A percentile compares a stretch with the other conserved stretches of the same genome.
phyloP scores from a whole-genome alignment of 2,797 vertebrate species.

The Melanotaenia boesemani region DNA sequence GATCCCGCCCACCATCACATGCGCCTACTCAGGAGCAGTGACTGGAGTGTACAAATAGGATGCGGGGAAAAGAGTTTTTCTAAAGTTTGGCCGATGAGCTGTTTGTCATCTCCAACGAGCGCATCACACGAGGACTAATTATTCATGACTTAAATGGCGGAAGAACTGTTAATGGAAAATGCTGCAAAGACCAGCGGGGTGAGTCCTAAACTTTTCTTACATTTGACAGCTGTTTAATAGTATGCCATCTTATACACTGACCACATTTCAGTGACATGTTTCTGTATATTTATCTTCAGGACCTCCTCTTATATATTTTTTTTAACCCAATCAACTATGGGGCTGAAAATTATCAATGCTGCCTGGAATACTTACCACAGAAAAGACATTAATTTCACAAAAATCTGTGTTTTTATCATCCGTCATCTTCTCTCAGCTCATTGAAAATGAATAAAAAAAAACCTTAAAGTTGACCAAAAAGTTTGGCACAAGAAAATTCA shows the following conservation, averaged over 20 bases:
- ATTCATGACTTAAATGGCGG: slow-evolving; percentile 79
- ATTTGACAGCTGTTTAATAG: no score
- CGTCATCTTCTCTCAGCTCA: no score
- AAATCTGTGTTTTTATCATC: no score
- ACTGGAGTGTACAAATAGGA: slow-evolving; percentile 53
- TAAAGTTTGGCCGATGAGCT: slow-evolving; percentile 49
- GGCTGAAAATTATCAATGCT: no score
- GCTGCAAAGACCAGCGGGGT: slow-evolving; percentile 71
- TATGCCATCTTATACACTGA: no score
- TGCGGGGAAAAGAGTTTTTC: slow-evolving; percentile 34
- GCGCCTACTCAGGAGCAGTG: slow-evolving; percentile 55
- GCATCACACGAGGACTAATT: slow-evolving; percentile 20
- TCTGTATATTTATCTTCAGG: no score
- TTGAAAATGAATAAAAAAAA: not conserved
- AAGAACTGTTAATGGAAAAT: slow-evolving; percentile 73
- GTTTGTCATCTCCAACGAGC: slow-evolving; percentile 13
- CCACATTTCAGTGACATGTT: no score
- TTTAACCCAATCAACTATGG: no score
- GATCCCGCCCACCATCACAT: slow-evolving; percentile 39
- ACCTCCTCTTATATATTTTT: no score
- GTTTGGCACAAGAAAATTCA: not conserved
- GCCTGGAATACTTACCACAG: no score
- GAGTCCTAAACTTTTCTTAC: slow-evolving; percentile 49
- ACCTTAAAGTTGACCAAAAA: not conserved
- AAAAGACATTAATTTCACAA: no score